These are phyloP conservation scores for Pinna nobilis DNA, from an alignment of 1,140 invertebrate genomes.

Conservation along the genomic window DNA sequence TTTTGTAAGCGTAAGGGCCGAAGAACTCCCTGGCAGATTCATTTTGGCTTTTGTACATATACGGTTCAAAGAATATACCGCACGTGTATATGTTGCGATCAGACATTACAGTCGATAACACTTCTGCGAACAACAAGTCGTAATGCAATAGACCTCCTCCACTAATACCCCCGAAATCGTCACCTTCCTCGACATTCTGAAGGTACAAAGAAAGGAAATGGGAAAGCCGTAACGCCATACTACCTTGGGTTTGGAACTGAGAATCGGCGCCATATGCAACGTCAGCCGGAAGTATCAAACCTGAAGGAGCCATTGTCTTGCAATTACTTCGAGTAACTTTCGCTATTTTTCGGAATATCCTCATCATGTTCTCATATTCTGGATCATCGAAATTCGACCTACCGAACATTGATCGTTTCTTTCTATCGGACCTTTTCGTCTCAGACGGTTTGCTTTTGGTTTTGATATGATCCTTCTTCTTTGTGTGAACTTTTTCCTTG, in stretches of 20 bases:
- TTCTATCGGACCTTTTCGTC: too few relatives aligned
- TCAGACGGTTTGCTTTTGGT: too few relatives aligned
- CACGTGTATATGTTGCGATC: constrained; percentile 90
- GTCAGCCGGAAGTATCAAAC: constrained; percentile 78
- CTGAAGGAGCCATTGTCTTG: constrained; percentile 27
- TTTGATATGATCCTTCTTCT: not conserved
- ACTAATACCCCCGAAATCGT: constrained; percentile 56
- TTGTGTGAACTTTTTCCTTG: not conserved
- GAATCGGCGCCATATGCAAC: constrained; percentile 88
- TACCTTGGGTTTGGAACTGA: constrained; percentile 88
- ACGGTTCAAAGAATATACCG: constrained; percentile 92
- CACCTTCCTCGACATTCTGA: constrained; percentile 50
- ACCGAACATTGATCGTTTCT: constrained; percentile 15
- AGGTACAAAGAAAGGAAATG: constrained; percentile 58
- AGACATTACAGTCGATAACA: constrained; percentile 90
- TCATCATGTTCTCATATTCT: constrained; percentile 45
- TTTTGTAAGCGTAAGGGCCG: constrained; percentile 56
- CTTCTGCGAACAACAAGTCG: constrained; percentile 75
- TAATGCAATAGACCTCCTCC: constrained; percentile 58
- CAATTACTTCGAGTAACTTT: constrained; percentile 54
- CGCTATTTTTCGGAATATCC: constrained; percentile 48
- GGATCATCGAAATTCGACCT: constrained; percentile 75
- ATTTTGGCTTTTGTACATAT: constrained; percentile 90
- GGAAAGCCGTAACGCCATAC: constrained; percentile 52
- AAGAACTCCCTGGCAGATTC: constrained; percentile 52